Evolutionary conservation across 2,888 invertebrate species (phyloP).

Genomic region (Rhorus exstirpatorius): DNA sequence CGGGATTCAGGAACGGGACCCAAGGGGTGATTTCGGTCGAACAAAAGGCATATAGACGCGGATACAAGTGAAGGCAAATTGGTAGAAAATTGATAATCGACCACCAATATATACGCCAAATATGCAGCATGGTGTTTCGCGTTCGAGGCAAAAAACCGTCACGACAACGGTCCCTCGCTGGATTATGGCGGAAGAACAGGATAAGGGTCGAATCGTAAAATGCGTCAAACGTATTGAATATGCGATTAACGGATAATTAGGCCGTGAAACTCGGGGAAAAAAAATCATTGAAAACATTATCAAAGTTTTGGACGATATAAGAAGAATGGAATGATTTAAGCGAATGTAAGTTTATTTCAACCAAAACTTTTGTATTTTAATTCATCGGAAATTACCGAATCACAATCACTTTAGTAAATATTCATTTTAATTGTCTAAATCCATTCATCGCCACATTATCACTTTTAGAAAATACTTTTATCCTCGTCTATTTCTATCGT

Average conservation of each 20-base stretch:
- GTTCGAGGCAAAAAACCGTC: slow-evolving; percentile 19
- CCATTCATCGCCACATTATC: background rate
- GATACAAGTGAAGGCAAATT: slow-evolving; percentile 85
- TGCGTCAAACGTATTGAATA: too few species aligned
- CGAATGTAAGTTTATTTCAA: too few species aligned
- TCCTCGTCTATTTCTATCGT: slow-evolving; percentile 4
- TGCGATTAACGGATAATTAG: too few species aligned
- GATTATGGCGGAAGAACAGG: slow-evolving; percentile 9
- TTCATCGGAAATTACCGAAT: too few species aligned
- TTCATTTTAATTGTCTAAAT: background rate
- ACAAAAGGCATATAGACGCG: slow-evolving; percentile 83
- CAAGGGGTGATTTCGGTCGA: slow-evolving; percentile 84
- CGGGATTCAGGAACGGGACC: slow-evolving; percentile 79
- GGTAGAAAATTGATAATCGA: slow-evolving; percentile 86
- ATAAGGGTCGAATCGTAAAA: slow-evolving; percentile 7
- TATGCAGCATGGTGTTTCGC: slow-evolving; percentile 54
- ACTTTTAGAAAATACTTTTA: background rate
- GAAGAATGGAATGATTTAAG: too few species aligned
- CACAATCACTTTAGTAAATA: too few species aligned
- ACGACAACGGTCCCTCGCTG: slow-evolving; percentile 3
- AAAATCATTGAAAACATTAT: too few species aligned
- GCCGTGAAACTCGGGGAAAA: too few species aligned
- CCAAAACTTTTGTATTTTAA: too few species aligned
- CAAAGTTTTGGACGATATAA: too few species aligned
- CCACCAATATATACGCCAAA: slow-evolving; percentile 81